Percentiles rank a stretch among this genome's conserved stretches.
phyloP scores from a whole-genome alignment of 2,113 vertebrate genomes.

The Vidua macroura region DNA sequence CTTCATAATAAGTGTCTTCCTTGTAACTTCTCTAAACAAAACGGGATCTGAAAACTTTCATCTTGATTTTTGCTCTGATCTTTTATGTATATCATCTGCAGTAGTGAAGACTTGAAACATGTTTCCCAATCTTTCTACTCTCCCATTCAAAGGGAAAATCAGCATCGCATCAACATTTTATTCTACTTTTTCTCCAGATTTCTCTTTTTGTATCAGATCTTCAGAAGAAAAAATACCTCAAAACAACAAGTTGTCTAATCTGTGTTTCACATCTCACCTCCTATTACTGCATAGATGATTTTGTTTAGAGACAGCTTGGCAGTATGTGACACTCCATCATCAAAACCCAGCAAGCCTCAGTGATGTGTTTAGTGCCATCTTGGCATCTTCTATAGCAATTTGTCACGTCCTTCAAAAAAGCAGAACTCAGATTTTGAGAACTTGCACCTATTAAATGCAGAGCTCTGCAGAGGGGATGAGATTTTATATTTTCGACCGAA shows the following conservation, averaged over 20 bases:
- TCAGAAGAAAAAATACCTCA: neutral
- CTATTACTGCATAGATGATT: neutral
- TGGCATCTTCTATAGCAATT: neutral
- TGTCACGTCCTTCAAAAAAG: neutral
- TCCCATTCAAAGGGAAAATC: neutral
- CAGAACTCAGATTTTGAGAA: neutral
- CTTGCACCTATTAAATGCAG: neutral
- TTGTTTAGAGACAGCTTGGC: neutral
- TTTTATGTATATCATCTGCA: neutral
- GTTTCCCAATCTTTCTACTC: neutral
- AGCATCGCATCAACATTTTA: neutral
- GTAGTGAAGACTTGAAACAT: neutral
- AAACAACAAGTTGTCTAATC: neutral
- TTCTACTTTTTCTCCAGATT: neutral
- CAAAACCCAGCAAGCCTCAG: neutral
- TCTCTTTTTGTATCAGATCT: neutral
- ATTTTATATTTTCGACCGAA: neutral
- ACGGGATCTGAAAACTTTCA: neutral
- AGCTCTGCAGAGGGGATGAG: neutral
- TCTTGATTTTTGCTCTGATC: neutral
- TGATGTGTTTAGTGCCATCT: neutral
- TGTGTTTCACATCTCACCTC: neutral
- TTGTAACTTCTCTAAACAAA: neutral
- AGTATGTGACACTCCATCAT: neutral
- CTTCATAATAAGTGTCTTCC: neutral